phyloP scores from a whole-genome alignment of 1,140 invertebrate genomes.

The Phortica variegata region DNA sequence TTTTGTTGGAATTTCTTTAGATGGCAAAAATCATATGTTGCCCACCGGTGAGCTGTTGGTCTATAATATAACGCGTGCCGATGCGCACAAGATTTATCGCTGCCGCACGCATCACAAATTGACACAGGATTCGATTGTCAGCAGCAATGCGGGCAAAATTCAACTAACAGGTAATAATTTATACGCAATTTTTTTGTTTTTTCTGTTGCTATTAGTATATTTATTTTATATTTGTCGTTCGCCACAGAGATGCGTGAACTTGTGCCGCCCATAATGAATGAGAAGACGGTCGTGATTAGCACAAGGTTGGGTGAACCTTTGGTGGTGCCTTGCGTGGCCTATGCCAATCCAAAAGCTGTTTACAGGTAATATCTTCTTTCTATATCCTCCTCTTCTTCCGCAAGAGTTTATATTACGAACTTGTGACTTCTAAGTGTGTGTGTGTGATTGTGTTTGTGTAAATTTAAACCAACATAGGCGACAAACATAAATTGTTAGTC shows the following conservation, averaged over 20 bases:
- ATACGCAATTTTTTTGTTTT: background rate
- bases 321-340: slow-evolving; percentile 68
- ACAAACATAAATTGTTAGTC: too few relatives aligned
- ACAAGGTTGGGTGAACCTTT: slow-evolving; percentile 62
- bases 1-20: slow-evolving; percentile 57
- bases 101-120: slow-evolving; percentile 47
- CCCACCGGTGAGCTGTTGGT: slow-evolving; percentile 77
- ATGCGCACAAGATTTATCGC: slow-evolving; percentile 62
- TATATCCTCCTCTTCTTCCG: background rate
- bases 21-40: slow-evolving; percentile 76
- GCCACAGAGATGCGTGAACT: slow-evolving; percentile 58
- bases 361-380: too few relatives aligned
- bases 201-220: background rate
- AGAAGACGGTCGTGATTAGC: slow-evolving; percentile 58
- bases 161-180: slow-evolving; percentile 66
- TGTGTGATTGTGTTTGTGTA: too few relatives aligned
- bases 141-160: slow-evolving; percentile 67
- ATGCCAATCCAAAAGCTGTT: slow-evolving; percentile 63
- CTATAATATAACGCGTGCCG: slow-evolving; percentile 70
- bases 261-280: slow-evolving; percentile 61
- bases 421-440: too few relatives aligned
- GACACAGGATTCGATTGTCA: slow-evolving; percentile 65
- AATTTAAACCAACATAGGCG: too few relatives aligned
- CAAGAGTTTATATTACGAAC: background rate
- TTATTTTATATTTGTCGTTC: slow-evolving; percentile 6